Conservation (phyloP, 2,113 vertebrate species). For the Thomomys bottae region DNA sequence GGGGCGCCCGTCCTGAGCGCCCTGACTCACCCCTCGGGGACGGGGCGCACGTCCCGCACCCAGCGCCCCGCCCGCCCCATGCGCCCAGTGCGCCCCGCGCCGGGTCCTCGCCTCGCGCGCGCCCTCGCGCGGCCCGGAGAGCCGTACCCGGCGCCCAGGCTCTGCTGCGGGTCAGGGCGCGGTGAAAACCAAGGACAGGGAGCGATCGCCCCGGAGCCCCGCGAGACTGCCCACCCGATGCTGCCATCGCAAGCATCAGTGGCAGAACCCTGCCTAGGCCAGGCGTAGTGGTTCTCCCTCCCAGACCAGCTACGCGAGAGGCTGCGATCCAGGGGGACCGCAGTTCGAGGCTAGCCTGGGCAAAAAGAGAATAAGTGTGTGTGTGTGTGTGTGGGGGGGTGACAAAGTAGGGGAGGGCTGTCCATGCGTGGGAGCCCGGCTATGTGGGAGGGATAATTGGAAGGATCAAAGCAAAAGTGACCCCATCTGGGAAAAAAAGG, state of each 20-base stretch:
- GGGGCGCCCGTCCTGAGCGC: too few relatives aligned
- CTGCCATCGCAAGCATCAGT: background rate
- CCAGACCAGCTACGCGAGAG: too few relatives aligned
- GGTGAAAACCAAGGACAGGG: background rate
- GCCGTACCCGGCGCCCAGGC: background rate
- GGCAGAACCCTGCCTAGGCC: background rate
- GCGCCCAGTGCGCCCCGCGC: conserved; percentile 31
- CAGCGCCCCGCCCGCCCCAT: conserved; percentile 49
- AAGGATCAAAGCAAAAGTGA: too few relatives aligned
- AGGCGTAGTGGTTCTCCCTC: too few relatives aligned
- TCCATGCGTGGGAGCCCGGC: too few relatives aligned
- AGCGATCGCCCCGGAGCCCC: background rate
- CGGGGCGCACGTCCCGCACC: background rate
- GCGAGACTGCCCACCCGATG: background rate
- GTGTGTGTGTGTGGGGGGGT: too few relatives aligned
- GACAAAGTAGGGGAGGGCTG: too few relatives aligned
- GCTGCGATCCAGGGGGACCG: too few relatives aligned
- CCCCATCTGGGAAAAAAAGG: too few relatives aligned
- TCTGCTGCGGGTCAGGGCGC: background rate
- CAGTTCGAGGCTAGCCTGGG: too few relatives aligned
- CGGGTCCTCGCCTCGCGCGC: background rate
- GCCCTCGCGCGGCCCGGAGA: conserved; percentile 55
- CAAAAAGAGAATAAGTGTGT: too few relatives aligned
- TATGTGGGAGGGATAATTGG: too few relatives aligned
- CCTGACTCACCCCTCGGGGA: background rate